Base-by-base conservation (phyloP, 2,797 vertebrate species). In the Antennarius maculatus region DNA sequence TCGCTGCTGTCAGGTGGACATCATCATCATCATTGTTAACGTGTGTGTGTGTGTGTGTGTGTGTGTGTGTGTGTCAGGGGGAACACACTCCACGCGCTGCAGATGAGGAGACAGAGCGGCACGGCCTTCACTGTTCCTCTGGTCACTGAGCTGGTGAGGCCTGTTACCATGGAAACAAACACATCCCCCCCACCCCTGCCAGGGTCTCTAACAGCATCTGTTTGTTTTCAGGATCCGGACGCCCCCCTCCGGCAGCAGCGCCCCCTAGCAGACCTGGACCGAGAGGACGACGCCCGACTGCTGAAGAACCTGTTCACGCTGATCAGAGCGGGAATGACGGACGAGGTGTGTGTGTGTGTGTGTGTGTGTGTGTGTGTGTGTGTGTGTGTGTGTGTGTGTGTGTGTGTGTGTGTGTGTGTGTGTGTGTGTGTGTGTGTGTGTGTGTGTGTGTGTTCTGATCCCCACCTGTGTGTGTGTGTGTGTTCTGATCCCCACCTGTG, bases 241-340 rank as follows among this genome's bases (percentile, higher is more conserved):
- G 97, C 98, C 75, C 97, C 98, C 9, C 91, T 98, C 68, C 94
- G 98, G 69, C 97, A 99, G 86, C 97, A 95, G 81, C 92, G 97
- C 53, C 98, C 97, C 0, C 94, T 99, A 61, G 97, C 96, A 27
- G 96, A 98, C 78, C 94, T 99, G 86, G 98, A 99, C 90, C 85
- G 93, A 71, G 97, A 99, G 87, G 97, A 99, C 1, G 98, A 99
- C n/a, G 87, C 86, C 0, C 92, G 97, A 14, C 91, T 99, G 66
- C 89, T 99, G 71, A 97, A 97, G 81, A 97, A 97, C 70, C 93
- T 99, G 58, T 99, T 98, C 75, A 95, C 92, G 1, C 95, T 99
- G 47, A 96, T 98, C 77, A 94, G 98, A 86, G 96, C 97, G 4
- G 97, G 97, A 51, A 97, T 99, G 97, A 98, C 94, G 0, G 96